Base-by-base conservation (phyloP, 92 coral and sea anemone genomes). In the Phymanthus crucifer region DNA sequence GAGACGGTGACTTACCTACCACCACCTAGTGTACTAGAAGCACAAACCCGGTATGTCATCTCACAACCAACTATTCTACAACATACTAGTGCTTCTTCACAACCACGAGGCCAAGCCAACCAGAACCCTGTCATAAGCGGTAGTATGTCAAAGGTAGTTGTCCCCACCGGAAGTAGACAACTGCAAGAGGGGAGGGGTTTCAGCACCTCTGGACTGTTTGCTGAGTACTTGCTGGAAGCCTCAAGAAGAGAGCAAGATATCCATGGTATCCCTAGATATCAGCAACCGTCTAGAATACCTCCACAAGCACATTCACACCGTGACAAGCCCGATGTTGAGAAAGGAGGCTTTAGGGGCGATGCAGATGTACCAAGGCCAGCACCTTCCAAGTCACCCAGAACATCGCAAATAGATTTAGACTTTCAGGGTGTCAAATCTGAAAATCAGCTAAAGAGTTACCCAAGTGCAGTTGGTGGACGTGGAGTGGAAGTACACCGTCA, bases 1-100 rank as follows among this genome's bases (percentile, higher is more conserved):
- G 94, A 85, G 56, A 90, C 97, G 23, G 91, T 79, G 24, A 80
- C 82, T 11, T 87, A 87, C 54, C 69, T 88, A 32, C 82, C 58
- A 54, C 91, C 75, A 2, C 29, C 85, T 3, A 67, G 58, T 36
- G n/a, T 77, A 7, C 35, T 69, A 17, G 73, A 69, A 69, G 45
- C 68, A 29, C 68, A 61, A 69, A 69, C 38, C 16, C 24, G 61
- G 37, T 33, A 54, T 61, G 29, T n/a, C 81, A 77, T 77, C 65
- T 56, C 71, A 77, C 72, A 38, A 14, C 27, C 76, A 43, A 68
- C 72, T 2, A 48, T 71, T 11, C 31, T 58, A 24, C 84, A 80
- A 40, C 76, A 75, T 6, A 58, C 78, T 5, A 10, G 29, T 17
- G 45, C 72, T 1, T 0, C 61, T 8, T 32, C 77, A 4, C 71